Evolutionary conservation across 2,888 invertebrate genomes (phyloP), one percentile per base, ranked within the genome.

Genomic region (Lasioglossum zephyrum): DNA sequence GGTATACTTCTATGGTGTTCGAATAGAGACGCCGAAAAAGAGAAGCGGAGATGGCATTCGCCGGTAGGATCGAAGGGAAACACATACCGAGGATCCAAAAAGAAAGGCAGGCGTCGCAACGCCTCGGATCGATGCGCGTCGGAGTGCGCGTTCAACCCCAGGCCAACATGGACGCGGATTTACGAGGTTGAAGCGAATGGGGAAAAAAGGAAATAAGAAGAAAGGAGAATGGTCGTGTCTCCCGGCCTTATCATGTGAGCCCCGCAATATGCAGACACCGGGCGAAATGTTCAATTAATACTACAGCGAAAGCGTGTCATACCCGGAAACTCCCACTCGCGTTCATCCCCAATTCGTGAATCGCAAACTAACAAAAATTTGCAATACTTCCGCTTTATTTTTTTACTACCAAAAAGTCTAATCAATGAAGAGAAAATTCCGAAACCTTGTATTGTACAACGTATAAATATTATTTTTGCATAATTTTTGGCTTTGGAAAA

Each of bases 111-210:
- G 89, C 92, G 92, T 88, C 91, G 91, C 93, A 92, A 91, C 92
- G 92, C 91, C 90, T 89, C 89, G 93, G 93, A 93, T 93, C 93
- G 93, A 93, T 93, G 93, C 91, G 91, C 92, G 91, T 91, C 92
- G 92, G 90, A 92, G 90, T 92, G 92, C 91, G 92, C 93, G 93
- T 92, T 92, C 93, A 93, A 90, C 93, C 91, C 91, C 86, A 86
- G 90, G 91, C 92, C 89, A 91, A 92, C 92, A 92, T 92, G 91
- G 91, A 93, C 89, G 92, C 89, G 91, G 90, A 92, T 93, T 93
- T 91, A 91, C 90, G 87, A 82, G 87, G 87, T 84, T 84, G 87
- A 90, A 87, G 87, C 87, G 89, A 87, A 91, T 87, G 87, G 84
- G 84, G 85, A 90, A 88, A 86, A 88, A 88, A 82, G 86, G 86